phyloP scores from a whole-genome alignment of 2,888 invertebrate species.

The Drosophila pseudotakahashii region DNA sequence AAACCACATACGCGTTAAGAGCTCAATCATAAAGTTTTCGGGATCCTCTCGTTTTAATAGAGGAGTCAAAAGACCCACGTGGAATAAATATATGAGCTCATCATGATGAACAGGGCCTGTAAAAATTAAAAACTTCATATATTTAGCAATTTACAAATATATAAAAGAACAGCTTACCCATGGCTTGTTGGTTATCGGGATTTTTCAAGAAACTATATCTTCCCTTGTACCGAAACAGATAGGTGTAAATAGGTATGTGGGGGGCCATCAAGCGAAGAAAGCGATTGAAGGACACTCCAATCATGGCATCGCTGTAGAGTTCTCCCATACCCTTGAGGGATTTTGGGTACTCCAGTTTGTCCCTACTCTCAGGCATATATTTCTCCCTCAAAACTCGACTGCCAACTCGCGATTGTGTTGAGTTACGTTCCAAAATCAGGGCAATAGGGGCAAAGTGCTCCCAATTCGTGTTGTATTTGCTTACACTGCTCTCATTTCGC shows the following conservation, averaged over 20 bases:
- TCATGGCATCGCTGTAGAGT: conserved; percentile 86
- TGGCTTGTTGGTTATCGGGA: conserved; percentile 82
- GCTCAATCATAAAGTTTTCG: conserved; percentile 84
- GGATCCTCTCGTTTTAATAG: conserved; percentile 81
- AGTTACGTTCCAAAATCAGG: conserved; percentile 82
- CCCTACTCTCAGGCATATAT: conserved; percentile 63
- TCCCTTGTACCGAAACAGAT: conserved; percentile 87
- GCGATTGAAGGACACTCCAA: conserved; percentile 86
- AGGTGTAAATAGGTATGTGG: conserved; percentile 86
- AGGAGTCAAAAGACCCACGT: conserved; percentile 75
- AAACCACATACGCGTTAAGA: conserved; percentile 84
- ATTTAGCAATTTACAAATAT: background rate
- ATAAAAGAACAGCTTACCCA: conserved; percentile 79
- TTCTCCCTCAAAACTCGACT: conserved; percentile 64
- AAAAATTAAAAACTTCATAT: background rate
- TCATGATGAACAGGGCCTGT: conserved; percentile 85
- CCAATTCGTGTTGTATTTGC: conserved; percentile 76
- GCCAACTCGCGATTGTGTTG: conserved; percentile 79
- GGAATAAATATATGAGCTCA: conserved; percentile 84
- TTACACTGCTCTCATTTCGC: conserved; percentile 85
- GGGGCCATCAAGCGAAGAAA: conserved; percentile 86
- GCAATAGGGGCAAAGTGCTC: conserved; percentile 73
- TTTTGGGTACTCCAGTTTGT: conserved; percentile 42
- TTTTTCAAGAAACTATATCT: conserved; percentile 86
- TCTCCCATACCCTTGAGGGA: conserved; percentile 68